Evolutionary conservation across 2,113 vertebrate genomes (phyloP).

Genomic region (Saccopteryx leptura): DNA sequence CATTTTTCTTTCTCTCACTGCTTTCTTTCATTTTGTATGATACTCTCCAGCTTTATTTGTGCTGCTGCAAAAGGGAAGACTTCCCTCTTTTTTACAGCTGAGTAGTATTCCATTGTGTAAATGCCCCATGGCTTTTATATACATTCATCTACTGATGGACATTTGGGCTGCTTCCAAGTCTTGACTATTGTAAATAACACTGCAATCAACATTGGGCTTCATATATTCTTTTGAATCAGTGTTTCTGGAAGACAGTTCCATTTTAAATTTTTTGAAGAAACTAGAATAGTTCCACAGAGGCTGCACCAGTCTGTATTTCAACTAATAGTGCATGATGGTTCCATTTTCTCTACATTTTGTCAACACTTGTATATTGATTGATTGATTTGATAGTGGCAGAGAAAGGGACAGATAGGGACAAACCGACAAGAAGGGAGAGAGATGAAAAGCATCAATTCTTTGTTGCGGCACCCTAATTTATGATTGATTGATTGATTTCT

Average conservation of each 20-base stretch:
- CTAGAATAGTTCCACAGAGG: background rate
- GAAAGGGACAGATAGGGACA: no score
- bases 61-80: background rate
- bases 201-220: background rate
- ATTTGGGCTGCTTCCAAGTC: background rate
- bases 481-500: no score
- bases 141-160: background rate
- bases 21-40: background rate
- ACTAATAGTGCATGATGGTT: background rate
- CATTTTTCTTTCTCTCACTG: background rate
- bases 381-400: background rate
- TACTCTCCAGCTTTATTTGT: background rate
- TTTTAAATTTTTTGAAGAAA: background rate
- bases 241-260: background rate
- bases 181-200: background rate
- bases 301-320: background rate
- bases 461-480: no score
- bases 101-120: background rate
- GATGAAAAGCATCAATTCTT: no score
- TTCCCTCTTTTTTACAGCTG: background rate
- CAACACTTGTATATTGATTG: background rate
- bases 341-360: background rate
- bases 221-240: background rate
- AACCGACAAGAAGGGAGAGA: no score
- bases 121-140: background rate